These are phyloP conservation scores for Masnerella sp. DNA, from an alignment of 2,888 invertebrate species.

Conservation along the genomic window DNA sequence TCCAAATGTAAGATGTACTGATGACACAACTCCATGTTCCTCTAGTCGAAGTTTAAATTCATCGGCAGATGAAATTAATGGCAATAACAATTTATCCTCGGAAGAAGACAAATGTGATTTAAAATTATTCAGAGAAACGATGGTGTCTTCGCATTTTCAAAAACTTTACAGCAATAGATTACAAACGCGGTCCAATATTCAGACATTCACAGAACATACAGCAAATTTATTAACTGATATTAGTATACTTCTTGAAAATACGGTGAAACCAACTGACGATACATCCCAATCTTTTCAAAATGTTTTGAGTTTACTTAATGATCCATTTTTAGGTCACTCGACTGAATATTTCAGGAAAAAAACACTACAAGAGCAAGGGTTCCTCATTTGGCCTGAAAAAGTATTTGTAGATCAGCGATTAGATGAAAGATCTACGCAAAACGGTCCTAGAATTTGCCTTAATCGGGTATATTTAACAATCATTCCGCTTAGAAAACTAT, in stretches of 20 bases:
- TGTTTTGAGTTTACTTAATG: constrained; percentile 14
- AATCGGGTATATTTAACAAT: neutral
- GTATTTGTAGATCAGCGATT: constrained; percentile 24
- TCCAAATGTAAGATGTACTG: no score
- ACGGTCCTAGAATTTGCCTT: constrained; percentile 3
- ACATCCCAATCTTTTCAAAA: constrained; percentile 6
- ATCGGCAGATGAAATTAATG: neutral
- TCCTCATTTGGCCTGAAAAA: constrained; percentile 19
- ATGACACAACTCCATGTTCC: no score
- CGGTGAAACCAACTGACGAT: constrained; percentile 9
- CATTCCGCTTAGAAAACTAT: constrained; percentile 15
- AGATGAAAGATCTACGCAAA: neutral
- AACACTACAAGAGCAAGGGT: constrained; percentile 15
- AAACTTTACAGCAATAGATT: constrained; percentile 15
- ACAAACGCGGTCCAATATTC: constrained; percentile 4
- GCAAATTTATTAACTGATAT: constrained; percentile 14
- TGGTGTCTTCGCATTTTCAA: constrained; percentile 21
- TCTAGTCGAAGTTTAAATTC: neutral
- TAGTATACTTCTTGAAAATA: constrained; percentile 4
- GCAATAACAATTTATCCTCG: neutral
- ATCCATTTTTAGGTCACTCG: constrained; percentile 27
- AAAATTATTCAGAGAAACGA: neutral
- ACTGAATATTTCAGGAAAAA: constrained; percentile 22
- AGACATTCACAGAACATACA: constrained; percentile 10
- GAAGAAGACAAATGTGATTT: constrained; percentile 1